Base-by-base conservation (phyloP, 2,888 invertebrate genomes). In the Coelopa pilipes region DNA sequence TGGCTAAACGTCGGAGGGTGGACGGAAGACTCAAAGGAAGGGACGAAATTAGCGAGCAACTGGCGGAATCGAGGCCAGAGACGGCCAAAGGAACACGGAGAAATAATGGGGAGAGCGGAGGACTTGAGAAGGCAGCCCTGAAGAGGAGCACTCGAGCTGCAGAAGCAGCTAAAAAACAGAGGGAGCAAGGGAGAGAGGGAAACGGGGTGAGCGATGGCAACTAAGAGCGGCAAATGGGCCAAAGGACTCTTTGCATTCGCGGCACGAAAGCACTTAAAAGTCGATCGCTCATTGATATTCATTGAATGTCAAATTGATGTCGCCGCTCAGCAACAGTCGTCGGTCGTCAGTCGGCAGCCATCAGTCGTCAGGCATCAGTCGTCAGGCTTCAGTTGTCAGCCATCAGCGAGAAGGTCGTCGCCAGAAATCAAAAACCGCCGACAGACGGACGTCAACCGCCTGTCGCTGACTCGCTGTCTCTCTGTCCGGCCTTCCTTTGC, bases 271-370 rank as follows among this genome's bases (percentile, higher is more conserved):
- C 74, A 70, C 74, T 74, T 70, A 68, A 77, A 78, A 79, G 77
- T 79, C 76, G 75, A 78, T 78, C 71, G 69, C 77, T 78, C 77
- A 78, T 79, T 79, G 78, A 79, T 78, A 79, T 79, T 79, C 79
- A 70, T 75, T 76, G 76, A 75, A 77, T 68, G 70, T 70, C 60
- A 70, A 70, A 60, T 60, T 60, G 70, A 59, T 60, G 60, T 70
- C 70, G 59, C 24, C 21, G 11, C 47, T 19, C 59, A 34, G 34
- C 34, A 34, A 34, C 34, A 34, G 34, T 34, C 34, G 34, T 34
- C 34, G 7, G 34, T 7, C 34, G 7, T 34, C 34, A 34, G 7
- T n/a, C n/a, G n/a, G n/a, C n/a, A n/a, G n/a, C n/a, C n/a, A n/a
- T n/a, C n/a, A n/a, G n/a, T n/a, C n/a, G n/a, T n/a, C n/a, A n/a